Base-by-base conservation (phyloP, 1,140 invertebrate species). In the Apis cerana region DNA sequence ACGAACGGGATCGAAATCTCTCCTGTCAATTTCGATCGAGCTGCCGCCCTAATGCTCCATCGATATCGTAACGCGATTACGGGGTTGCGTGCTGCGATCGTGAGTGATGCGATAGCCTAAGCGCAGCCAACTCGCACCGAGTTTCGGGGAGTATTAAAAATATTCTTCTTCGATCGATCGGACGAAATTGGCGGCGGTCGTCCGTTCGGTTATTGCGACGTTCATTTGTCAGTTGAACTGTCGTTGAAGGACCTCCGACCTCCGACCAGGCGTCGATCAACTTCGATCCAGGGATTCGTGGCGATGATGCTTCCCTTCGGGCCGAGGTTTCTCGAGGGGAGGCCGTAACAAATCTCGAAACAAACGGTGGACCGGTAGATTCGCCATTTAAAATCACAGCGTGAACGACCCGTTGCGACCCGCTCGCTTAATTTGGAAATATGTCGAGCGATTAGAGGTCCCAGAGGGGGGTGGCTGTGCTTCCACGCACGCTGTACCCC, bases 351-450 rank as follows among this genome's bases (percentile, higher is more conserved):
- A 90, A 90, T 90, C 89, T 90, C 87, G 89, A 90, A 90, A 90
- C 83, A 90, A 90, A 90, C 89, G 85, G 71, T 77, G 80, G 80
- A 75, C 84, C 75, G 78, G 78, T 70, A 82, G 84, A 84, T 89
- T 83, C 79, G 85, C 88, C 81, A 91, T 91, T 91, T 91, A 91
- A 91, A 92, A 91, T 91, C 91, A 88, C 91, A 91, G 91, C 91
- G 69, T 90, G 89, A 88, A 83, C 69, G 81, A 77, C 89, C 85
- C 85, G 78, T 12, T 65, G 82, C 69, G 81, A 77, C 89, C 85
- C 85, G 78, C 13, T 65, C 52, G 67, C 74, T 88, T 90, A 91
- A 91, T 92, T 91, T 85, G 91, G 87, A 90, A 91, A 91, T 91
- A 91, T 89, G 90, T 90, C 85, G 88, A 75, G 70, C 89, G 91